Evolutionary conservation across 2,888 invertebrate genomes (phyloP), one percentile per base, ranked within the genome.

Genomic region (Drosophila meridionalis): DNA sequence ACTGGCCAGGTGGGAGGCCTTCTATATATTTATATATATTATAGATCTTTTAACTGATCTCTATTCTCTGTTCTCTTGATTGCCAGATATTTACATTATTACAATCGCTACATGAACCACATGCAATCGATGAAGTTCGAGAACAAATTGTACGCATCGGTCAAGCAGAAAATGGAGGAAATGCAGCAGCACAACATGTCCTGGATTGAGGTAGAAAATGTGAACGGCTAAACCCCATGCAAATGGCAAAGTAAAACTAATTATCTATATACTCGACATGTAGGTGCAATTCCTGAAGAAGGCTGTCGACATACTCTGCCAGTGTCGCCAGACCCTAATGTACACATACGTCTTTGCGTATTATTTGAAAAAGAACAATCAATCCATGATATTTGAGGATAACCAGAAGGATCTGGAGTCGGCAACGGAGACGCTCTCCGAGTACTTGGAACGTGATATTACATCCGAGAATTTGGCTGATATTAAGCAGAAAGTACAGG

Each of bases 141-240:
- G 94, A 96, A 97, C 94, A 99, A 99, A 95, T 95, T 99, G 68
- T 99, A 99, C 94, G 97, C 98, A 8, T 97, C 97, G 72, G 97
- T 99, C 69, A 98, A 98, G 93, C 97, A 97, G 93, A 99, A 99
- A 94, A 99, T 99, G 99, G 99, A 99, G 93, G 99, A 99, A 94
- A 99, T 99, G 99, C 99, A 99, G 93, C 98, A 98, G 92, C 98
- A 98, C 93, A 98, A 98, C 93, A 99, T 99, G 99, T 98, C 98
- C 82, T 99, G 99, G 99, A 99, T 99, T 91, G 99, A 99, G 95
- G 97, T 96, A 85, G 50, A 8, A 2, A 14, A 36, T 26, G 83
- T 26, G 7, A 38, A 38, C 47, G 28, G 5, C 26, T 2, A 3
- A 9, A 38, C 3, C 11, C 12, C 53, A 34, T 5, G 5, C 11